Conservation (phyloP, 2,888 invertebrate species). For the Hydriomena furcata region DNA sequence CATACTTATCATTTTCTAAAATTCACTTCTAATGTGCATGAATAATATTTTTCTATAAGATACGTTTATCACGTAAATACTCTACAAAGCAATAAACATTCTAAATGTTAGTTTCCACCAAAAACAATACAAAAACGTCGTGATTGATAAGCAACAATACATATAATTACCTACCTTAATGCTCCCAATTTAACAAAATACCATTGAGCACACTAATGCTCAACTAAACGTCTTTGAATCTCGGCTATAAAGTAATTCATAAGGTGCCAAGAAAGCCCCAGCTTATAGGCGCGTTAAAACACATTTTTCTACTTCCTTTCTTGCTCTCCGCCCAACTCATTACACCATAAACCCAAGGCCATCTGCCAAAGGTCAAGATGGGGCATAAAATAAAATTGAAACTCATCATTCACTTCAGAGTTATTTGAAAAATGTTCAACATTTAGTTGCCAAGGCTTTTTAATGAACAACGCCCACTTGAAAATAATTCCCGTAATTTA, state of each 20-base stretch:
- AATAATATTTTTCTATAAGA: no score
- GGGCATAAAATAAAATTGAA: slow-evolving; percentile 20
- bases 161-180: no score
- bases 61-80: no score
- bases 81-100: no score
- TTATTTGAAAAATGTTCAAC: slow-evolving; percentile 24
- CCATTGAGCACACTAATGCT: background rate
- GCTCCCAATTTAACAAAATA: no score
- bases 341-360: slow-evolving; percentile 18
- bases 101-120: no score
- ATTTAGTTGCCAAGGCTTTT: slow-evolving; percentile 17
- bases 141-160: no score
- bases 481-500: slow-evolving; percentile 47
- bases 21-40: no score
- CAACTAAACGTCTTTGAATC: background rate
- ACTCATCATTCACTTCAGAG: slow-evolving; percentile 25
- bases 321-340: slow-evolving; percentile 14
- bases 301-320: slow-evolving; percentile 14
- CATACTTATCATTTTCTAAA: no score
- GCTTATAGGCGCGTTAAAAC: slow-evolving; percentile 11
- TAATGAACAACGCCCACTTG: slow-evolving; percentile 39
- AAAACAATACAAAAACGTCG: no score
- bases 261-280: background rate
- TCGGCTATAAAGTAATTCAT: background rate
- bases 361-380: slow-evolving; percentile 23